Percentiles rank a stretch among this genome's conserved stretches.
Evolutionary conservation across 2,888 invertebrate species (phyloP).

Genomic region (Aphelenchoides bicaudatus): DNA sequence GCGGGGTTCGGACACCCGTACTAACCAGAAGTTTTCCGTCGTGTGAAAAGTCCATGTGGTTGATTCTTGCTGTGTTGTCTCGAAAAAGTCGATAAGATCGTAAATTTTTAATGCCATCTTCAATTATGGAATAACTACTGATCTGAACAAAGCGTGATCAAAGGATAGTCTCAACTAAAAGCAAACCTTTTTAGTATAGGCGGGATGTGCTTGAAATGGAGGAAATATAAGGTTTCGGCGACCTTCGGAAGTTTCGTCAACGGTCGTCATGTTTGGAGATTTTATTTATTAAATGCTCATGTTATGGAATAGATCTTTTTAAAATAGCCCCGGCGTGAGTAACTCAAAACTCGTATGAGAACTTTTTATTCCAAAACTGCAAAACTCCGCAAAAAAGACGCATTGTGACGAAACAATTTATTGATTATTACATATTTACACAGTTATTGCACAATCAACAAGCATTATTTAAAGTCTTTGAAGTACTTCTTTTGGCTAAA

Average conservation of each 20-base stretch:
- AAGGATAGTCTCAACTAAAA: not conserved
- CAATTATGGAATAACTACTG: not conserved
- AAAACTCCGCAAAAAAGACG: too few relatives aligned
- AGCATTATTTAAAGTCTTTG: too few relatives aligned
- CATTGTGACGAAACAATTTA: too few relatives aligned
- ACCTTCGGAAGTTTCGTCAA: too few relatives aligned
- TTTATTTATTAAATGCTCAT: too few relatives aligned
- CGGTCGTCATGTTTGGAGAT: too few relatives aligned
- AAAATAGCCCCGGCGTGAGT: not conserved
- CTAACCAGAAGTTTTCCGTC: conserved; percentile 88
- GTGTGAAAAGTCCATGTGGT: conserved; percentile 92
- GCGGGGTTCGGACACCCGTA: too few relatives aligned
- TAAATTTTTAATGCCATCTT: conserved; percentile 1
- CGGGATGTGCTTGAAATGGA: not conserved
- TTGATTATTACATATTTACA: too few relatives aligned
- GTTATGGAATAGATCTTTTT: not conserved
- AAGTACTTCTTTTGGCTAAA: too few relatives aligned
- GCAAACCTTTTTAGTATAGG: not conserved
- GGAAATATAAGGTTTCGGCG: not conserved
- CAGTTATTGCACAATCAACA: too few relatives aligned
- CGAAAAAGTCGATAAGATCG: conserved; percentile 15
- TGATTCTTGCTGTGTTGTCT: conserved; percentile 65
- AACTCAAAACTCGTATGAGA: too few relatives aligned
- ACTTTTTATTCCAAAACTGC: too few relatives aligned
- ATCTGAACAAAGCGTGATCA: not conserved